Base-by-base conservation (phyloP, 2,113 vertebrate genomes). In the Melanotaenia duboulayi region DNA sequence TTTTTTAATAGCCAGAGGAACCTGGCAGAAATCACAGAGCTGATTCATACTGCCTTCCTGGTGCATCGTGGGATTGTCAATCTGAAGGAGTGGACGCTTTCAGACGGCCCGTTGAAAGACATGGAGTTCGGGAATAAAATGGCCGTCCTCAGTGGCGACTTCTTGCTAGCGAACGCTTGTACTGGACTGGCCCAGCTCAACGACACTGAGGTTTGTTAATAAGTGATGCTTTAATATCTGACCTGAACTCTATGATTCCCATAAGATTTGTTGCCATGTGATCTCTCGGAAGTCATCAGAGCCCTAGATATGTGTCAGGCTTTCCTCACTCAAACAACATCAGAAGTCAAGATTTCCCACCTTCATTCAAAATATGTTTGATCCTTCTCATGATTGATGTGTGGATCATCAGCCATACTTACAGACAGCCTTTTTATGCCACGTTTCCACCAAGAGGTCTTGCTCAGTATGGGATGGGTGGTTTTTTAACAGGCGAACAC, bases 51-150 rank as follows among this genome's bases (percentile, higher is more conserved):
- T 0, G 98, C 98, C 22, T 98, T 99, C 85, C 92, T 99, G 78
- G 97, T 99, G 84, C 98, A 99, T 85, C 96, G 97, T 74, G 97
- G 97, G 51, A 96, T 99, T 54, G 97, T 99, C 16, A 94, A 99
- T 67, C 90, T 98, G 61, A 96, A 92, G 68, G 97, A 97, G 81
- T 93, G 96, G 90, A 97, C 95, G 2, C 91, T 92, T 20, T 96
- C 96, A 0, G 96, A 98, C 9, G 97, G 97, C n/a, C 94, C 95
- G 0, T 89, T 97, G 85, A 98, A 97, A 89, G 98, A 99, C 89
- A 98, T 99, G 97, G 92, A 97, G 65, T 98, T 98, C 92, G 98
- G 98, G 80, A 99, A 99, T 89, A 99, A 99, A 94, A 98, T 99
- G 94, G 97, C 98, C 17, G 91, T 99, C 81, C 80, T 99, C 83